Evolutionary conservation across 2,888 invertebrate species (phyloP).

Genomic region (Machimus rusticus): DNA sequence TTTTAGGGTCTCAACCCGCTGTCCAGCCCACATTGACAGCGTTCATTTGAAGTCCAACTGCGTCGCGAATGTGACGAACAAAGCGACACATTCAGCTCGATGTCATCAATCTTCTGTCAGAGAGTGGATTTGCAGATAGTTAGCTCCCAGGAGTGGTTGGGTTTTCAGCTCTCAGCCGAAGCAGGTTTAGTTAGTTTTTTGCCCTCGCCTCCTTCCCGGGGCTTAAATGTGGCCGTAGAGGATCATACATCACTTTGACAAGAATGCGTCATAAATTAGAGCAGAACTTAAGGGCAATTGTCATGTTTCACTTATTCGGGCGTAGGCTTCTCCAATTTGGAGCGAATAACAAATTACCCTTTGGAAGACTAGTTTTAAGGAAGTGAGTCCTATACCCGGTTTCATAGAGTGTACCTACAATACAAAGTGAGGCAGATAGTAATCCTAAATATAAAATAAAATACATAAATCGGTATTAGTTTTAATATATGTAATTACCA

Average conservation of each 20-base stretch:
- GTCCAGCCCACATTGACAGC: background rate
- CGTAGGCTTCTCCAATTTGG: background rate
- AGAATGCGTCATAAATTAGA: background rate
- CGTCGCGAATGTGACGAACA: constrained; percentile 29
- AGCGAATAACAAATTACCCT: background rate
- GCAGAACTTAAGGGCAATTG: background rate
- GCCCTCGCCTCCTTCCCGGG: background rate
- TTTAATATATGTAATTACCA: too few relatives aligned
- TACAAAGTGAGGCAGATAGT: background rate
- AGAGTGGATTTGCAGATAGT: constrained; percentile 36
- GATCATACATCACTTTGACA: background rate
- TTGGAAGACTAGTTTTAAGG: background rate
- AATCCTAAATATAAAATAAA: background rate
- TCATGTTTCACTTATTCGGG: background rate
- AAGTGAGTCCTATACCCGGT: background rate
- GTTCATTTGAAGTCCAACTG: background rate
- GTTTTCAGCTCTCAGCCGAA: background rate
- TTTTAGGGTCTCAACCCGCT: background rate
- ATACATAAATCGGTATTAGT: too few relatives aligned
- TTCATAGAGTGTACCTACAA: too few relatives aligned
- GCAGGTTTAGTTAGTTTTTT: background rate
- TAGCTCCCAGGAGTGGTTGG: background rate
- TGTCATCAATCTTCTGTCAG: constrained; percentile 39
- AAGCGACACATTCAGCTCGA: constrained; percentile 13
- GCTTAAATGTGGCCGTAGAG: background rate